Conservation (phyloP, 2,113 vertebrate species). For the Turdus rufiventris region DNA sequence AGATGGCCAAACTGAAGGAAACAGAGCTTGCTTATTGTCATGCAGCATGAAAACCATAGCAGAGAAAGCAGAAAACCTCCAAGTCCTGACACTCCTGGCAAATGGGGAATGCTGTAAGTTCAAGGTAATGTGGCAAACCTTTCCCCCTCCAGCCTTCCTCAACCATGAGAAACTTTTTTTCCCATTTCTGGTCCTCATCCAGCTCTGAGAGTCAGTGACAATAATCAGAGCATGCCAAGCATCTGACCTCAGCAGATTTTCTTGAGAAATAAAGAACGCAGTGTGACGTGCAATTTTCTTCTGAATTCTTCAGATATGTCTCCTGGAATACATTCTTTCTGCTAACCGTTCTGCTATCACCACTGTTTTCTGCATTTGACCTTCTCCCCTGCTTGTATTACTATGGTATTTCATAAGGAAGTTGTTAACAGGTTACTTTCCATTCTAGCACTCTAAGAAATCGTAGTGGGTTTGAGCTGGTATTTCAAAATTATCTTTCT, state of each 20-base stretch:
- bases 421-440: neutral
- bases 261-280: neutral
- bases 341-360: neutral
- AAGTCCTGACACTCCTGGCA: neutral
- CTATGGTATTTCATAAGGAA: neutral
- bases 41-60: neutral
- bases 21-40: neutral
- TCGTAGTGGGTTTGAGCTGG: neutral
- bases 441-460: neutral
- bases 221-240: neutral
- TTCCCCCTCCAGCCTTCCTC: neutral
- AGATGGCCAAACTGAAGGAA: neutral
- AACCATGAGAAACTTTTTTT: neutral
- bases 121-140: neutral
- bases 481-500: slow-evolving; percentile 11
- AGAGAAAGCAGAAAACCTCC: neutral
- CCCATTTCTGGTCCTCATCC: neutral
- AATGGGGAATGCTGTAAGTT: neutral
- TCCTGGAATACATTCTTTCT: neutral
- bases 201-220: neutral
- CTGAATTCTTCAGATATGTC: neutral
- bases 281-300: neutral
- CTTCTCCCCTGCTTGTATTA: neutral
- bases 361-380: neutral
- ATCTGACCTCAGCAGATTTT: neutral